Percentiles rank a stretch among this genome's conserved stretches.
Conservation (phyloP, 2,888 invertebrate species). For the Hoplodrina blanda region DNA sequence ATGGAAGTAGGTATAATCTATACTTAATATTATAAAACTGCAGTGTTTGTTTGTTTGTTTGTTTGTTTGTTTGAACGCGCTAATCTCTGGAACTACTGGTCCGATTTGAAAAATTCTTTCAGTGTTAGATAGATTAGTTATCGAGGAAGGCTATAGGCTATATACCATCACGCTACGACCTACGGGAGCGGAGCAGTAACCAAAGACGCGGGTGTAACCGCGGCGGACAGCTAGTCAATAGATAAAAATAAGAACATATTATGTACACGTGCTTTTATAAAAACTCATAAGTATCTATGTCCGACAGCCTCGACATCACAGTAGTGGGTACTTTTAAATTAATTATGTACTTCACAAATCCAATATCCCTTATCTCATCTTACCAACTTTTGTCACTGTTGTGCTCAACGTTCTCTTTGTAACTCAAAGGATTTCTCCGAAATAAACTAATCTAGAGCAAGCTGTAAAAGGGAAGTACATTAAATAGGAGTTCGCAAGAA, state of each 20-base stretch:
- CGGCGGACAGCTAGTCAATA: too few species aligned
- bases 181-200: too few species aligned
- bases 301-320: slow-evolving; percentile 1
- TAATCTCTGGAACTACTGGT: too few species aligned
- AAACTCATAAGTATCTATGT: slow-evolving; percentile 6
- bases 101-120: too few species aligned
- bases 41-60: too few species aligned
- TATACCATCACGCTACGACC: too few species aligned
- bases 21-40: too few species aligned
- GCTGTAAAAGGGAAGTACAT: slow-evolving; percentile 53
- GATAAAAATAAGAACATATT: slow-evolving; percentile 16
- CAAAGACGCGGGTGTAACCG: too few species aligned
- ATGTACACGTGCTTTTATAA: slow-evolving; percentile 12
- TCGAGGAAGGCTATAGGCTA: too few species aligned
- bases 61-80: too few species aligned
- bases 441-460: slow-evolving; percentile 58
- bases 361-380: slow-evolving; percentile 30
- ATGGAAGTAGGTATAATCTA: too few species aligned
- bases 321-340: slow-evolving; percentile 46
- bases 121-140: too few species aligned
- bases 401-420: slow-evolving; percentile 47
- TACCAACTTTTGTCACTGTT: slow-evolving; percentile 50
- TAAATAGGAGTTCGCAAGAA: slow-evolving; percentile 44
- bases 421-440: slow-evolving; percentile 56
- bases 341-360: slow-evolving; percentile 47